Evolutionary conservation across 2,113 vertebrate genomes (phyloP), one percentile per base, ranked within the genome.

Genomic region (Pogonocichla stellata): DNA sequence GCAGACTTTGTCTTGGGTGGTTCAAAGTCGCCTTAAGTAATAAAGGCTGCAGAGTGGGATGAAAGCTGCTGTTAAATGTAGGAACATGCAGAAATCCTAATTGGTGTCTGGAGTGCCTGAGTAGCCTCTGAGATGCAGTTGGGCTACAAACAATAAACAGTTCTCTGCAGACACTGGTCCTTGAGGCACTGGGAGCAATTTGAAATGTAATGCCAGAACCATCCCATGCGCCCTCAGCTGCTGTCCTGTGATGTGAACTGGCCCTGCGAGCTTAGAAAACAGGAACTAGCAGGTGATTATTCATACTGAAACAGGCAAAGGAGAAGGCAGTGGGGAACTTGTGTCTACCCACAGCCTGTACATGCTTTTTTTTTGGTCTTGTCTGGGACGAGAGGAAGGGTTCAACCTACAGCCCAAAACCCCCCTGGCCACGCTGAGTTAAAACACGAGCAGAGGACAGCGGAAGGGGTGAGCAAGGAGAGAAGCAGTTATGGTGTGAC

Each of bases 281-380:
- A 7, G 84, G 91, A 97, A 88, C 71, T 45, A 31, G 33, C 10
- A 8, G 34, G 23, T 25, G 12, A 42, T 66, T 85, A 80, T 72
- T 95, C 85, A 93, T 91, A 73, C 42, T 78, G 95, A 93, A 96
- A 95, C 67, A 43, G 62, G 31, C 70, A 47, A 26, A 90, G 17
- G 53, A 77, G 66, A 42, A 51, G 62, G 54, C 54, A 58, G 33
- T 14, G 81, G 17, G 94, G 91, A 93, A 93, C 74, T 87, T 38
- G 33, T 25, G 62, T 48, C 71, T 94, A 82, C 74, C 90, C 51
- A 5, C 71, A 93, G 81, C 51, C 67, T 77, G 71, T 31, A 14
- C 4, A 8, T 53, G 65, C 48, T 75, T 60, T 65, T 72, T 38
- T 64, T 67, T 66, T 80, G 31, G 54, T 48, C 53, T 54, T 50